Evolutionary conservation across 2,113 vertebrate species (phyloP).

Genomic region (Osmerus eperlanus): DNA sequence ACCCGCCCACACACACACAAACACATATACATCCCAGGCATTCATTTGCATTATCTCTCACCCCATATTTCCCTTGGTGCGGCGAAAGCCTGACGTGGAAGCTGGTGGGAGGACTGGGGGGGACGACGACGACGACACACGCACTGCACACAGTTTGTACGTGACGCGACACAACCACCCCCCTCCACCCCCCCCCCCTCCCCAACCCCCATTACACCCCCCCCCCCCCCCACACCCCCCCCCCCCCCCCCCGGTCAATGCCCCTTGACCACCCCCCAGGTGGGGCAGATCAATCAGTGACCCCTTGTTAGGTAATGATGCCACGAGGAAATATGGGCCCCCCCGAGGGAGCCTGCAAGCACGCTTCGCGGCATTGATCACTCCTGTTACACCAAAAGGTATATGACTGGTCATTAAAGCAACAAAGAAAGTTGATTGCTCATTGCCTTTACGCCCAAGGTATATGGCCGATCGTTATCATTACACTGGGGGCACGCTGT

Average conservation of each 20-base stretch:
- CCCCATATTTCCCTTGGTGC: too few relatives aligned
- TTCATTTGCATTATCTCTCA: too few relatives aligned
- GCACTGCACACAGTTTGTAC: too few relatives aligned
- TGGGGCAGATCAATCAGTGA: constrained; percentile 69
- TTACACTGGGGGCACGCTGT: neutral
- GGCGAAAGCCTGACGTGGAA: too few relatives aligned
- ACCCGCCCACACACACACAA: constrained; percentile 8
- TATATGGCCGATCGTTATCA: neutral
- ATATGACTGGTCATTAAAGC: constrained; percentile 18
- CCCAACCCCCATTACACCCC: constrained; percentile 15
- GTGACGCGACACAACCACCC: constrained; percentile 8
- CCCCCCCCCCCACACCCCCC: neutral
- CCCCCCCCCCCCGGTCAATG: neutral
- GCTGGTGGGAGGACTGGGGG: too few relatives aligned
- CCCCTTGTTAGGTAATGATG: constrained; percentile 63
- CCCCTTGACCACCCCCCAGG: constrained; percentile 44
- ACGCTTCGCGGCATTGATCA: constrained; percentile 31
- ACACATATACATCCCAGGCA: too few relatives aligned
- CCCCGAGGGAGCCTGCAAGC: constrained; percentile 47
- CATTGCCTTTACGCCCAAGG: neutral
- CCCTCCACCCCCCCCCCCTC: neutral
- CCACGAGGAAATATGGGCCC: constrained; percentile 35
- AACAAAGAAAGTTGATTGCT: neutral
- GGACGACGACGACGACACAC: too few relatives aligned
- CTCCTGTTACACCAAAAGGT: constrained; percentile 35